Percentiles rank a stretch among this genome's conserved stretches.
Conservation (phyloP, 1,140 invertebrate species). For the Drosophila ohnishii region DNA sequence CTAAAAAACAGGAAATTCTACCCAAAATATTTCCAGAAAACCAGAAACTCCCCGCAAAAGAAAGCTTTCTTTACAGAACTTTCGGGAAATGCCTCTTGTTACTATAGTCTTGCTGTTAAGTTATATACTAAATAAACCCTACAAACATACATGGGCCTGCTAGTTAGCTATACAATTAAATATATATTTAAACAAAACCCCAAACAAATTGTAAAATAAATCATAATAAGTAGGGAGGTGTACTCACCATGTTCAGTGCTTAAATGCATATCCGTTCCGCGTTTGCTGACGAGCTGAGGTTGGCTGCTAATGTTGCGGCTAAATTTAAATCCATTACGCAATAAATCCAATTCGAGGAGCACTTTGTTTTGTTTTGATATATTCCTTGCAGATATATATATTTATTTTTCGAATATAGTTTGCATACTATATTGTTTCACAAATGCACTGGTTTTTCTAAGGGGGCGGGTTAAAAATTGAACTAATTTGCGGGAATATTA, state of each 20-base stretch:
- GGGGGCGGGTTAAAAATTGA: conserved; percentile 26
- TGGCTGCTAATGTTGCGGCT: conserved; percentile 62
- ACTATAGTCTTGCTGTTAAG: neutral
- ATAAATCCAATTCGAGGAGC: conserved; percentile 68
- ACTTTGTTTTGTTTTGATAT: conserved; percentile 12
- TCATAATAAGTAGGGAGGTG: conserved; percentile 5
- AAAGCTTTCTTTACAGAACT: conserved; percentile 58
- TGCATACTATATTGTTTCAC: conserved; percentile 37
- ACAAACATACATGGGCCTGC: neutral
- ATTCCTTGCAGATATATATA: conserved; percentile 11
- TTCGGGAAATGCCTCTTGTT: conserved; percentile 33
- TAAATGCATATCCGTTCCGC: conserved; percentile 75
- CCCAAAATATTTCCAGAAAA: conserved; percentile 10
- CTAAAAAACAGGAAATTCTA: neutral
- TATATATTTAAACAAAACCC: neutral
- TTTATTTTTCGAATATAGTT: conserved; percentile 34
- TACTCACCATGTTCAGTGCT: conserved; percentile 67
- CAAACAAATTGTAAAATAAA: conserved; percentile 17
- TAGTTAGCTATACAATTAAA: conserved; percentile 9
- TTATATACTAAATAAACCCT: conserved; percentile 8
- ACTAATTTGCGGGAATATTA: conserved; percentile 36
- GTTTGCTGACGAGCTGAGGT: conserved; percentile 32
- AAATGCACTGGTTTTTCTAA: conserved; percentile 42
- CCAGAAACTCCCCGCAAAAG: neutral
- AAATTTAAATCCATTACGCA: conserved; percentile 79